These are phyloP conservation scores for Seriola dumerili DNA, from an alignment of 2,113 vertebrate genomes.

Conservation along the genomic window DNA sequence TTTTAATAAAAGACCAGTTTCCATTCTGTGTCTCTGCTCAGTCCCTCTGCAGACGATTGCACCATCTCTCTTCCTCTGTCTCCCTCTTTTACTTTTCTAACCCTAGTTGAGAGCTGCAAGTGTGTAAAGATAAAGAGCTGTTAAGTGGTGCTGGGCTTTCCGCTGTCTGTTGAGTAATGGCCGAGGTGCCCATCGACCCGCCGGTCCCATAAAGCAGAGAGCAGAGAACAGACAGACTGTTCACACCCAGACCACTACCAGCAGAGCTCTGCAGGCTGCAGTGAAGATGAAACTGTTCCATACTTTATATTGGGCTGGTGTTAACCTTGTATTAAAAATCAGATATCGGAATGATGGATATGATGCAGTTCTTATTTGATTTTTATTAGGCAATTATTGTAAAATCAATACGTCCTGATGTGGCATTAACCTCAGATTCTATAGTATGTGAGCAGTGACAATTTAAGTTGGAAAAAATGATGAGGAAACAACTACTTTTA, in stretches of 20 bases:
- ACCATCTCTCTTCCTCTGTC: slow-evolving; percentile 30
- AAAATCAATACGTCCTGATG: not conserved
- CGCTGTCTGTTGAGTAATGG: slow-evolving; percentile 53
- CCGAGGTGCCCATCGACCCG: slow-evolving; percentile 58
- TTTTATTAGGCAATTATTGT: not conserved
- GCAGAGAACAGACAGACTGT: slow-evolving; percentile 32
- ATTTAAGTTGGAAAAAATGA: not conserved
- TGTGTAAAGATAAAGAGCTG: slow-evolving; percentile 62
- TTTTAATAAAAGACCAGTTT: too few species aligned
- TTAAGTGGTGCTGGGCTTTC: slow-evolving; percentile 53
- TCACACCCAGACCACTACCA: slow-evolving; percentile 41
- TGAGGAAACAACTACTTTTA: not conserved
- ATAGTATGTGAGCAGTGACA: not conserved
- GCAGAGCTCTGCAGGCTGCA: slow-evolving; percentile 14
- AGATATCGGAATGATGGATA: slow-evolving; percentile 2
- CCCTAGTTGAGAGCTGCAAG: slow-evolving; percentile 57
- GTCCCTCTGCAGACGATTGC: too few species aligned
- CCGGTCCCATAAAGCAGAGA: slow-evolving; percentile 49
- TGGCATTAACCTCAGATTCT: not conserved
- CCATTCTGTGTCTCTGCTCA: too few species aligned
- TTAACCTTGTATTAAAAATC: slow-evolving; percentile 28
- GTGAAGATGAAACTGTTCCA: not conserved
- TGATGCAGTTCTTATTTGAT: not conserved
- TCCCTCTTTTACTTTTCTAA: slow-evolving; percentile 63
- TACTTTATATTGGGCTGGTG: not conserved